These are phyloP conservation scores for Drosophila maculinotata DNA, from an alignment of 2,888 invertebrate species.

Conservation along the genomic window DNA sequence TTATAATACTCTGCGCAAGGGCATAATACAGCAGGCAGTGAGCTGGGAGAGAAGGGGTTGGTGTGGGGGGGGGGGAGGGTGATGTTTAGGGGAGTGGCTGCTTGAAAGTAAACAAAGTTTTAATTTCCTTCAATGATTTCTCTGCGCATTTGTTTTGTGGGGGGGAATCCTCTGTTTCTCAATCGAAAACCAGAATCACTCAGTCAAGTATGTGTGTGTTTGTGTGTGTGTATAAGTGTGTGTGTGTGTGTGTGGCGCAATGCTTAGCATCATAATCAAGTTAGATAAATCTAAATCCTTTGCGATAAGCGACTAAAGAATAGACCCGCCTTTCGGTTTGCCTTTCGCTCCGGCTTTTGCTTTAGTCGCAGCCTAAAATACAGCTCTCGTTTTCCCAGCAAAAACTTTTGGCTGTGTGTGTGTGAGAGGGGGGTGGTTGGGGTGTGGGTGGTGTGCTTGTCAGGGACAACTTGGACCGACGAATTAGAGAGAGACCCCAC, in stretches of 20 bases:
- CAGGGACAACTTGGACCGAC: constrained; percentile 36
- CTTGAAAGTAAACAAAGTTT: constrained; percentile 74
- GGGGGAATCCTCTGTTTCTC: background rate
- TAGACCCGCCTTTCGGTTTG: constrained; percentile 39
- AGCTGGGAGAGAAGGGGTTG: background rate
- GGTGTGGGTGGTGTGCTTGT: background rate
- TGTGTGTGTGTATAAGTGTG: constrained; percentile 16
- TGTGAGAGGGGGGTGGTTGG: background rate
- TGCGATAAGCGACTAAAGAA: constrained; percentile 76
- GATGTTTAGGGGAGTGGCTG: no score
- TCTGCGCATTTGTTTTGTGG: constrained; percentile 53
- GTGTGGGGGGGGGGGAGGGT: no score
- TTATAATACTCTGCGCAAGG: constrained; percentile 3
- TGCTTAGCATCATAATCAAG: constrained; percentile 76
- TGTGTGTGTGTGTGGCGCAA: constrained; percentile 23
- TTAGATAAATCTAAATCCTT: constrained; percentile 79
- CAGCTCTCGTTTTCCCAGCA: constrained; percentile 20
- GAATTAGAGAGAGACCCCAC: constrained; percentile 58
- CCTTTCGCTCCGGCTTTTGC: constrained; percentile 26
- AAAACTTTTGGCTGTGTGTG: constrained; percentile 32
- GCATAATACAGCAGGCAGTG: background rate
- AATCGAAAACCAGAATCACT: constrained; percentile 6
- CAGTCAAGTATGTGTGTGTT: constrained; percentile 11
- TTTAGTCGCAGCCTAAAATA: constrained; percentile 15
- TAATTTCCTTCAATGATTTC: constrained; percentile 78